Base-by-base conservation (phyloP, 37 sponge, comb jelly and placozoan species). In the Ianthella basta region DNA sequence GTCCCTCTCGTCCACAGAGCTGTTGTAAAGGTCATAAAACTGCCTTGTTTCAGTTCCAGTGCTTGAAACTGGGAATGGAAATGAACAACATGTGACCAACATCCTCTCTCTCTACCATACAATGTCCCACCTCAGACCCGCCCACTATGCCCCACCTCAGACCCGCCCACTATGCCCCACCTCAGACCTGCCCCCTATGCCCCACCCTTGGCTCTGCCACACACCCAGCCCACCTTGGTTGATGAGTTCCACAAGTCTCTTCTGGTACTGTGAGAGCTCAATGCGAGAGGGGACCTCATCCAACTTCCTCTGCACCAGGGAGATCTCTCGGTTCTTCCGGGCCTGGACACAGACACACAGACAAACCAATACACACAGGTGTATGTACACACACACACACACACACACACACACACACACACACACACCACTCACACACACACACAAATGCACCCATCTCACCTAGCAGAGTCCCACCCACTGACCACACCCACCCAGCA, bases 21-120 rank as follows among this genome's bases (percentile, higher is more conserved):
- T 94, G 83, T 98, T 98, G 89, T 94, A 98, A n/a, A 98, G 83
- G 5, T 94, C 89, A 73, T 91, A 98, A 89, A 91, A 98, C 87
- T 98, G 95, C 66, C 89, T 91, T 6, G 98, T 96, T 65, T 98
- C 96, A 72, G 95, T 98, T 68, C 94, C 86, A 23, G 96, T 94
- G 64, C 95, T 44, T 1, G 88, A 59, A 82, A 96, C 95, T 88
- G 79, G 12, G 67, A 29, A 33, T 34, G 72, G 33, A 25, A 19
- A 82, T 5, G 56, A 14, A 25, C 50, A 59, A 36, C 33, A n/a
- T n/a, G 19, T 30, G 0, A 10, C 61, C 23, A 35, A 60, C 50
- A 44, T 44, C 50, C 3, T 44, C 50, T 44, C 4, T 5, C 57
- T 6, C 50, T 44, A 33, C 44, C n/a, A 84, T 36, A 67, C 65